Percentiles rank a stretch among this genome's conserved stretches.
Evolutionary conservation across 1,140 invertebrate genomes (phyloP).

Genomic region (Papilio helenus): DNA sequence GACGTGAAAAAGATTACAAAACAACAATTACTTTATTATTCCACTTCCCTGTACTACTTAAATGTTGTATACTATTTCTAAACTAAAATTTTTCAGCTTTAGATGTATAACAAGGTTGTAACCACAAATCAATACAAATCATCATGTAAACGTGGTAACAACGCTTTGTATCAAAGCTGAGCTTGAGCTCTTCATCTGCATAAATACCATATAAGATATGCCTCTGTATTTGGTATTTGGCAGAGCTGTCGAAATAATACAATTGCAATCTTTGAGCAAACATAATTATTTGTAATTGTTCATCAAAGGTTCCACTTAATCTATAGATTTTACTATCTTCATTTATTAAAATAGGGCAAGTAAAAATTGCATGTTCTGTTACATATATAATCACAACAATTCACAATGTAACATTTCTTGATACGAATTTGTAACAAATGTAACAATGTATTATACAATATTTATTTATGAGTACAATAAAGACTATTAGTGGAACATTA

Average conservation of each 20-base stretch:
- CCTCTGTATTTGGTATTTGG: neutral
- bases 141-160: neutral
- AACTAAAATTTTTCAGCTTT: neutral
- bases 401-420: neutral
- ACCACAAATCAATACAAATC: too few relatives aligned
- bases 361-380: neutral
- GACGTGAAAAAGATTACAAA: neutral
- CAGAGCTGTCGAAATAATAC: too few relatives aligned
- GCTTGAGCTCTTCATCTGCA: neutral
- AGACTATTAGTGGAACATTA: constrained; percentile 17
- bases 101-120: neutral
- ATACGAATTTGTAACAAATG: constrained; percentile 15
- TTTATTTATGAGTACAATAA: constrained; percentile 15
- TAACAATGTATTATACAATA: constrained; percentile 14
- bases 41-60: neutral
- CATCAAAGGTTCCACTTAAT: too few relatives aligned
- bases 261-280: too few relatives aligned
- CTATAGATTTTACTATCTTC: neutral
- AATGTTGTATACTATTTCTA: neutral
- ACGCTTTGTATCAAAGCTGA: neutral
- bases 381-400: constrained; percentile 6
- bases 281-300: too few relatives aligned
- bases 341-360: neutral
- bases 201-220: neutral
- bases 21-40: neutral